Base-by-base conservation (phyloP, 1,140 invertebrate species). In the Drosophila murphyi region DNA sequence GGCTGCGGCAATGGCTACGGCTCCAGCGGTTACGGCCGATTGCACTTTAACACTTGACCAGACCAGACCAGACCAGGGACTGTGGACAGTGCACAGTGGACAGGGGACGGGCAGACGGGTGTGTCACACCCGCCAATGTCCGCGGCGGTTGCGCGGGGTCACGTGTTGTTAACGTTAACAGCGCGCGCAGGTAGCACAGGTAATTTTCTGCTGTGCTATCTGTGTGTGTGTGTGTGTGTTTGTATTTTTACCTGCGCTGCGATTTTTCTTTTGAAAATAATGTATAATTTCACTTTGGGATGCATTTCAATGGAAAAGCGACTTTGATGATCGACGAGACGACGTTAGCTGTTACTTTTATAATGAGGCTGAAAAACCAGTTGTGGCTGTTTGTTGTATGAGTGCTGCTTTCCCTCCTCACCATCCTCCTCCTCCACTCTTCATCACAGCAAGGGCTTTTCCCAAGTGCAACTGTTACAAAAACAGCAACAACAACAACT, bases 21-120 rank as follows among this genome's bases (percentile, higher is more conserved):
- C 20, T 20, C 20, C 20, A 20, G 20, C 20, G 20, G 76, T 88
- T 87, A 80, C 85, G 80, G 73, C 77, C 85, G 76, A 88, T 89
- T 88, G 83, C 83, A 83, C 77, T 89, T 88, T 88, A 85, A 89
- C 83, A 88, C 83, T 88, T 89, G 83, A 80, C 85, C 83, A 83
- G 83, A 47, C 54, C 61, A 67, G 39, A 41, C 6, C 10, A 5
- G 45, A 52, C 50, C 50, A 29, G 50, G 28, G 31, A 43, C 39
- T 1, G 39, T 20, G 20, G 20, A 20, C 20, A 20, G 20, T 20
- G 20, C 20, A 20, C 20, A 20, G 20, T 20, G 39, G 3, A 43
- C 2, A 43, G 39, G 10, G 20, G 20, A 20, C 34, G 34, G 39
- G 6, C 10, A 43, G 10, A 4, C 35, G 35, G 43, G 50, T 51